Base-by-base conservation (phyloP, 2,888 invertebrate species). In the Eubasilissa splendida region DNA sequence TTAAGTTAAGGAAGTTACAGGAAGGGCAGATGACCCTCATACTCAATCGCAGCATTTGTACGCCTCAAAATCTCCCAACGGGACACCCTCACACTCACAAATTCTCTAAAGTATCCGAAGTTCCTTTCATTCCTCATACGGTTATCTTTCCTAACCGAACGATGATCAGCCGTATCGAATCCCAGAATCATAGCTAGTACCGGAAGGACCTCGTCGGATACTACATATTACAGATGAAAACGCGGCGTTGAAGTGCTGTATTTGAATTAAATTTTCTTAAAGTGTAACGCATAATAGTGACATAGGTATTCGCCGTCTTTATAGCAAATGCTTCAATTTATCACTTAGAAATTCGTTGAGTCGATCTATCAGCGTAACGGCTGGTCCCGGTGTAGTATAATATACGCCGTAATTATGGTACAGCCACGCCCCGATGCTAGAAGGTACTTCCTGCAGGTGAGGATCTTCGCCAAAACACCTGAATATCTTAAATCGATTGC, bases 401-500 rank as follows among this genome's bases (percentile, higher is more conserved):
- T 14, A 12, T 50, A 12, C 50, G 50, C 52, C 68, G 12, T 68
- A 68, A 68, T 68, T 68, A 52, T 14, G 50, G 65, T 2, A 4
- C 42, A 10, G 3, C 68, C 68, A 63, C 68, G 68, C 68, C 68
- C 68, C 50, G n/a, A 1, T 68, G 68, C 12, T 52, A 8, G 7
- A 68, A 50, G 68, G 68, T 68, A 50, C 68, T 68, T 68, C 68
- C 68, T 68, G 68, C 68, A 68, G 68, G 68, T 68, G 68, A 68
- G 52, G 42, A 14, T 68, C 50, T 50, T 50, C 52, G 42, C 68
- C 68, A 50, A 58, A 58, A n/a, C 52, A 68, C 68, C 68, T 68
- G 14, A 68, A 68, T 68, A 8, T 33, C 68, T 42, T 50, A 68
- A 68, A 52, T 68, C 50, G 9, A 10, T 7, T n/a, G 14, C 42